A percentile compares a stretch with the other conserved stretches of the same genome.
Conservation (phyloP, 2,888 invertebrate genomes). For the Caenorhabditis wallacei region DNA sequence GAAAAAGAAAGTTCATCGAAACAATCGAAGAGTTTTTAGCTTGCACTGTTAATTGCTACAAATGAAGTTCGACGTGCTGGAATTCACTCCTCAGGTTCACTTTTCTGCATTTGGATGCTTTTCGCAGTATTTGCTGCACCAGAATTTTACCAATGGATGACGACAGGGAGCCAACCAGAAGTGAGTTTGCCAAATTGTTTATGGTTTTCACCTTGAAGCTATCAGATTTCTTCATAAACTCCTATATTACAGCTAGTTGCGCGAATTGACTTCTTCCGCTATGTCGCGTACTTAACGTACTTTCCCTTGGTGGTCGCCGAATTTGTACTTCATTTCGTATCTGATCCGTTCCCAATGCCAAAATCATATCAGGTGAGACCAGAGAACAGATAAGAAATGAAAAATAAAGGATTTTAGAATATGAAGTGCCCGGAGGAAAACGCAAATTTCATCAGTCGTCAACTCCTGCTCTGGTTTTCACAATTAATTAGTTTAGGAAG, state of each 20-base stretch:
- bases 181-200: constrained; percentile 60
- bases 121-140: constrained; percentile 88
- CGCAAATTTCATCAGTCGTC: constrained; percentile 79
- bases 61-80: constrained; percentile 89
- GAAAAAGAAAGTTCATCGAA: not conserved
- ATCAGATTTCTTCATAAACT: constrained; percentile 50
- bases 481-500: constrained; percentile 73
- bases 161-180: constrained; percentile 75
- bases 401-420: constrained; percentile 37
- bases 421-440: constrained; percentile 76
- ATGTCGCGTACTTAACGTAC: constrained; percentile 78
- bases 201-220: constrained; percentile 6
- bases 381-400: not conserved
- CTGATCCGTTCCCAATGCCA: constrained; percentile 72
- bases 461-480: constrained; percentile 79
- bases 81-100: constrained; percentile 91
- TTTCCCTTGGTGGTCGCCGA: constrained; percentile 78
- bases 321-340: constrained; percentile 77
- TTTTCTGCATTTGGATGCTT: constrained; percentile 94
- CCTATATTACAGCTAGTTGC: constrained; percentile 74
- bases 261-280: constrained; percentile 75
- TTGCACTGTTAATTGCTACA: constrained; percentile 62
- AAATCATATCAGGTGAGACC: constrained; percentile 49
- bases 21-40: constrained; percentile 51
- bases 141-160: constrained; percentile 81